Conservation (phyloP, 2,888 invertebrate species). For the Drosophila engyochracea region DNA sequence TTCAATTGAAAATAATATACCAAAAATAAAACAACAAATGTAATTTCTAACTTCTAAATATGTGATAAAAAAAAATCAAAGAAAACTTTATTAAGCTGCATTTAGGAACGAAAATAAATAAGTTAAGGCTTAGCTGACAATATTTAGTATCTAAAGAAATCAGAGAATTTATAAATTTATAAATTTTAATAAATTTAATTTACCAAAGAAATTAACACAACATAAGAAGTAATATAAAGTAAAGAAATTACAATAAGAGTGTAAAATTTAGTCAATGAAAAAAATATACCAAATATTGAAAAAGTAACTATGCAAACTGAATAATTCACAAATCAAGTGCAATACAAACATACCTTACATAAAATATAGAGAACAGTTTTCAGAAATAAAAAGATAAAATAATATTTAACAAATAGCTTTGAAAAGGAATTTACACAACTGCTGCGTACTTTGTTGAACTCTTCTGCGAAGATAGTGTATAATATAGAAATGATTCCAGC, state of each 20-base stretch:
- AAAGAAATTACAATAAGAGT: neutral
- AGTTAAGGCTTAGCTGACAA: neutral
- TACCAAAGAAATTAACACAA: too few species aligned
- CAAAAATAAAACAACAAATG: neutral
- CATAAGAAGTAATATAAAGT: too few species aligned
- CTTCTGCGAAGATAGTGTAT: slow-evolving; percentile 11
- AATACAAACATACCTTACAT: neutral
- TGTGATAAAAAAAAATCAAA: neutral
- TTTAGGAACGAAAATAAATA: neutral
- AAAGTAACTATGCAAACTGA: too few species aligned
- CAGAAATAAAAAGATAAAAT: neutral
- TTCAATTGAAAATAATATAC: neutral
- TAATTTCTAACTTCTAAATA: neutral
- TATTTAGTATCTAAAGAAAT: neutral
- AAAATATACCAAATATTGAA: too few species aligned
- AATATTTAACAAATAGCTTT: neutral
- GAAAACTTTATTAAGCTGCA: neutral
- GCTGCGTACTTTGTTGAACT: neutral
- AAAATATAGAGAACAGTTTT: neutral
- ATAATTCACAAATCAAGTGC: neutral
- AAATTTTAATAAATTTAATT: neutral
- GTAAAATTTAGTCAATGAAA: neutral
- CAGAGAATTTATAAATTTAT: neutral
- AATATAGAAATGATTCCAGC: neutral
- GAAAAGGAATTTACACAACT: neutral